These are phyloP conservation scores for Anthrax anthrax DNA, from an alignment of 2,888 invertebrate species.

Conservation along the genomic window DNA sequence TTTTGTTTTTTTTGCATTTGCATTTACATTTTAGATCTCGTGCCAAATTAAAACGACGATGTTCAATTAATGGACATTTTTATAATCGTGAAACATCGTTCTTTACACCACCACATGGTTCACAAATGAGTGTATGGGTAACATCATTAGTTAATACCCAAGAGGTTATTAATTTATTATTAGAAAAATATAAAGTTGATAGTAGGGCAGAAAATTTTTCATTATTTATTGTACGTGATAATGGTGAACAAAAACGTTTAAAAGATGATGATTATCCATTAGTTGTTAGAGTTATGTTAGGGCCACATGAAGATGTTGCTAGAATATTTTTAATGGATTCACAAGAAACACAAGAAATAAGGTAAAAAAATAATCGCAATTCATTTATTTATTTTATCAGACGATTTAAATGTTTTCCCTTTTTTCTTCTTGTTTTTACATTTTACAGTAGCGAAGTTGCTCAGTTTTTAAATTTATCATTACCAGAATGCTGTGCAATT, in stretches of 20 bases:
- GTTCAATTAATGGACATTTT: conserved; percentile 75
- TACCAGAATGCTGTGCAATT: conserved; percentile 63
- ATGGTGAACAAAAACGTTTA: conserved; percentile 61
- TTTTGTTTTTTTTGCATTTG: background rate
- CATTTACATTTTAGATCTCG: conserved; percentile 37
- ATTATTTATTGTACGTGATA: conserved; percentile 63
- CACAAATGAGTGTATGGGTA: conserved; percentile 72
- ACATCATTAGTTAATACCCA: conserved; percentile 60
- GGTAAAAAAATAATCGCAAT: conserved; percentile 27
- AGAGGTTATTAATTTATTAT: conserved; percentile 56
- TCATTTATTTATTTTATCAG: too few species aligned
- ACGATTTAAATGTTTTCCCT: too few species aligned
- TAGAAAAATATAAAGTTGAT: conserved; percentile 76
- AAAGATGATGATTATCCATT: conserved; percentile 63
- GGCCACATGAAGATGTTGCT: conserved; percentile 68
- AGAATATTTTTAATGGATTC: conserved; percentile 66
- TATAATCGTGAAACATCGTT: conserved; percentile 73
- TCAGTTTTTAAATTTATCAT: conserved; percentile 62
- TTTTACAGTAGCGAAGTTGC: conserved; percentile 50
- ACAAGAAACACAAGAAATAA: conserved; percentile 56
- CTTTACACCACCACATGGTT: conserved; percentile 69
- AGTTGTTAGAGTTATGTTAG: conserved; percentile 55
- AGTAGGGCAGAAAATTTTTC: conserved; percentile 64
- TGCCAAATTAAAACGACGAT: conserved; percentile 56
- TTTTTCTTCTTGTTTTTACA: background rate